Evolutionary conservation across 2,797 vertebrate species (phyloP).

Genomic region (Pygocentrus nattereri): DNA sequence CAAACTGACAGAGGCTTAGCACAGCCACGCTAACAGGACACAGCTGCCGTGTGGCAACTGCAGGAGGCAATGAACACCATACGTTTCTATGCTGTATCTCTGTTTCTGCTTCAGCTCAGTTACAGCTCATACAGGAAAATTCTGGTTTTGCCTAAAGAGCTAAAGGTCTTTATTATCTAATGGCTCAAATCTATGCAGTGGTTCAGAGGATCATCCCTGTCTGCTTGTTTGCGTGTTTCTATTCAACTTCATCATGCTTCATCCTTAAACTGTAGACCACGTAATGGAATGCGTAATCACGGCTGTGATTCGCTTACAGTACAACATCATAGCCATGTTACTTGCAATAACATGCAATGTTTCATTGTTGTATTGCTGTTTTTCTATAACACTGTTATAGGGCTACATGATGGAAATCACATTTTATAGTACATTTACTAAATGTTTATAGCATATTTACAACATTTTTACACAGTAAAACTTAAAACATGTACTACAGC

Average conservation of each 20-base stretch:
- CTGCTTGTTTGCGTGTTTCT: background rate
- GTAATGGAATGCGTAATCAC: background rate
- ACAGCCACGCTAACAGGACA: constrained; percentile 67
- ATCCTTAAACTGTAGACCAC: background rate
- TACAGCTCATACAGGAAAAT: constrained; percentile 50
- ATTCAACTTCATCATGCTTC: background rate
- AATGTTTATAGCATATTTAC: no score
- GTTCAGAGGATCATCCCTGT: background rate
- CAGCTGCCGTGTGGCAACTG: no score
- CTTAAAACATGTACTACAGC: no score
- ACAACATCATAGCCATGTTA: background rate
- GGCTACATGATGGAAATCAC: no score
- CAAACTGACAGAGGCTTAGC: constrained; percentile 33
- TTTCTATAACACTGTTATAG: no score
- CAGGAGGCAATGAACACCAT: constrained; percentile 58
- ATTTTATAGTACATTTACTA: no score
- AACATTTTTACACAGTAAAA: no score
- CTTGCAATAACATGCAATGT: background rate
- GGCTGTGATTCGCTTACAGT: background rate
- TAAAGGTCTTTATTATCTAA: constrained; percentile 18
- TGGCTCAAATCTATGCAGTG: background rate
- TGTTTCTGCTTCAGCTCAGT: constrained; percentile 62
- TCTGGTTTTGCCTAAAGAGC: constrained; percentile 33
- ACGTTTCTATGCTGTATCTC: constrained; percentile 47
- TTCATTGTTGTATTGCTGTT: no score